Evolutionary conservation across 35 echinoderm and acorn worm species (phyloP), one percentile per base, ranked within the genome.

Genomic region (Eucidaris tribuloides): DNA sequence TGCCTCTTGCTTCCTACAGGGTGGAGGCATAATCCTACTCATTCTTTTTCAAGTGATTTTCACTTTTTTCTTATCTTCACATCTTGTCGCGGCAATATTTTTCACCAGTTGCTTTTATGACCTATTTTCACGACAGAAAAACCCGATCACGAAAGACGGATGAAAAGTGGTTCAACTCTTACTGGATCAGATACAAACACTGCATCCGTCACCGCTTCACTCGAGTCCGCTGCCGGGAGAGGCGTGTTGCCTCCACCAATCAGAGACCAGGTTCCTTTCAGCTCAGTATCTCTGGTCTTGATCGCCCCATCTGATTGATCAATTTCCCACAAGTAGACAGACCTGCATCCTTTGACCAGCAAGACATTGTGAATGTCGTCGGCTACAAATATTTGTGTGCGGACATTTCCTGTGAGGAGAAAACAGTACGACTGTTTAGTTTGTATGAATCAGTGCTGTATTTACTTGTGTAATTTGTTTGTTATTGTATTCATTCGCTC

Each of bases 251-350:
- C 82, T 42, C 76, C 45, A 18, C 43, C 81, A 37, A 94, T 63
- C 31, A 24, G 46, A 44, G 81, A 85, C 91, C 91, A 94, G 0
- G 30, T 84, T 5, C 91, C 86, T 31, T 58, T 85, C 32, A 81
- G 31, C 11, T 31, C 45, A 33, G 20, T 4, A 19, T 87, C 82
- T 44, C 83, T 93, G 32, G 39, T 43, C 61, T 30, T 33, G 29
- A 38, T 57, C 17, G 33, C 11, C 27, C 29, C 28, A 23, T 24
- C 45, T 79, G 66, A 76, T 83, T 83, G 85, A 80, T 78, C 76
- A 41, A 82, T 88, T 79, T 89, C 81, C 91, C 91, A 94, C 29
- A 94, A 42, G 63, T 42, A 94, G 58, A 94, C 57, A 24, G 55
- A 63, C 22, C 82, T 94, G 45, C 70, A 68, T 37, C 76, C 81